These are phyloP conservation scores for Jordanella pulchra DNA, from an alignment of 2,797 vertebrate genomes.

Conservation along the genomic window DNA sequence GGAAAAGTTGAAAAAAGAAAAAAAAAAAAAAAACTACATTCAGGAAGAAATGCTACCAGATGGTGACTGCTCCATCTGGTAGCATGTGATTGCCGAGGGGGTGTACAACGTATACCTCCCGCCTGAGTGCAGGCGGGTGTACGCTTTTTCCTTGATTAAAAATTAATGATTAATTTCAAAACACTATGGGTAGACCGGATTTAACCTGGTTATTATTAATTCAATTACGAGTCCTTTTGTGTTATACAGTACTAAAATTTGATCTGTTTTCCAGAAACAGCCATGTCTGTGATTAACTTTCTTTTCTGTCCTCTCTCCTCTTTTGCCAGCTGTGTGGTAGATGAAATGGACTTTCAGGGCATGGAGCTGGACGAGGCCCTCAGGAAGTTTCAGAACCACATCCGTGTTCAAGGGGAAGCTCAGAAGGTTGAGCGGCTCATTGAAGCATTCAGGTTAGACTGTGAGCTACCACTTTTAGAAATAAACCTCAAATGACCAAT, in stretches of 20 bases:
- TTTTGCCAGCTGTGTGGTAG: conserved; percentile 79
- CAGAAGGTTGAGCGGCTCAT: conserved; percentile 98
- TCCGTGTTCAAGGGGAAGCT: conserved; percentile 96
- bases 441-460: conserved; percentile 91
- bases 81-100: neutral
- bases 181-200: neutral
- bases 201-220: neutral
- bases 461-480: neutral
- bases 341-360: conserved; percentile 96
- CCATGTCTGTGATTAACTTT: conserved; percentile 11
- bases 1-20: neutral
- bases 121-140: too few relatives aligned
- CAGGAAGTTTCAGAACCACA: conserved; percentile 97
- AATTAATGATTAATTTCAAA: neutral
- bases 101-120: too few relatives aligned
- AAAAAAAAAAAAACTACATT: too few relatives aligned
- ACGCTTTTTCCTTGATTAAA: neutral
- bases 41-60: too few relatives aligned
- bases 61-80: neutral
- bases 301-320: conserved; percentile 13
- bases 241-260: neutral
- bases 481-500: neutral
- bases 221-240: neutral
- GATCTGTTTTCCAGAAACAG: neutral
- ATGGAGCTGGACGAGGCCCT: conserved; percentile 98